A percentile compares a stretch with the other conserved stretches of the same genome.
These are phyloP conservation scores for Turritopsis rubra DNA, from an alignment of 30 jellyfish, hydroid and myxozoan genomes.

Conservation along the genomic window DNA sequence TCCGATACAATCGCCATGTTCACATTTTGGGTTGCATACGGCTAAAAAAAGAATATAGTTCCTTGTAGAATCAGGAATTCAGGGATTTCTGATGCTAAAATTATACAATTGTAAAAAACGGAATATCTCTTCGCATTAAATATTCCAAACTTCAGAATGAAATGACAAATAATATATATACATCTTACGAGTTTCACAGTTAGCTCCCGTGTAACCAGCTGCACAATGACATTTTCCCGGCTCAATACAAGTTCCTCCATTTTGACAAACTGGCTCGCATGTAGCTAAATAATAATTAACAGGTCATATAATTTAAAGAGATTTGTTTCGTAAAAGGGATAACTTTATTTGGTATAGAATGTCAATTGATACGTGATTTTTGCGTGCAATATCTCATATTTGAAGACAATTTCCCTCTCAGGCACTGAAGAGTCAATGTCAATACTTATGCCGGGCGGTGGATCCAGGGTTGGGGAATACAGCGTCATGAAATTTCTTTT, in stretches of 20 bases:
- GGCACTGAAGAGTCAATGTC: too few species aligned
- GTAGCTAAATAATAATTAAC: not conserved
- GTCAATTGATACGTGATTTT: too few species aligned
- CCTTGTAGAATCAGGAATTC: too few species aligned
- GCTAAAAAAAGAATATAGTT: not conserved
- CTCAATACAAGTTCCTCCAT: not conserved
- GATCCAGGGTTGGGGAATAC: too few species aligned
- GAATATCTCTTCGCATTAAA: not conserved
- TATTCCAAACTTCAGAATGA: not conserved
- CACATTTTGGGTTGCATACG: not conserved
- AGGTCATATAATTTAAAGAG: not conserved
- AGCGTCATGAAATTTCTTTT: too few species aligned
- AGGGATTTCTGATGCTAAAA: too few species aligned
- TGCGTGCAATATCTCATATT: too few species aligned
- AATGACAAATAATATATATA: too few species aligned
- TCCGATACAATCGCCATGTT: not conserved
- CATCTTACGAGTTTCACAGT: not conserved
- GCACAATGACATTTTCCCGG: not conserved
- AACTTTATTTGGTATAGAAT: not conserved
- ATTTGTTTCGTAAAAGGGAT: too few species aligned
- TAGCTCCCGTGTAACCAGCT: not conserved
- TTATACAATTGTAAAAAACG: not conserved
- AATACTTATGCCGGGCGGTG: too few species aligned
- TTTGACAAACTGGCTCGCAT: not conserved
- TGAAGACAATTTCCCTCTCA: too few species aligned